Evolutionary conservation across 2,888 invertebrate genomes (phyloP).

Genomic region (Agelastica alni): DNA sequence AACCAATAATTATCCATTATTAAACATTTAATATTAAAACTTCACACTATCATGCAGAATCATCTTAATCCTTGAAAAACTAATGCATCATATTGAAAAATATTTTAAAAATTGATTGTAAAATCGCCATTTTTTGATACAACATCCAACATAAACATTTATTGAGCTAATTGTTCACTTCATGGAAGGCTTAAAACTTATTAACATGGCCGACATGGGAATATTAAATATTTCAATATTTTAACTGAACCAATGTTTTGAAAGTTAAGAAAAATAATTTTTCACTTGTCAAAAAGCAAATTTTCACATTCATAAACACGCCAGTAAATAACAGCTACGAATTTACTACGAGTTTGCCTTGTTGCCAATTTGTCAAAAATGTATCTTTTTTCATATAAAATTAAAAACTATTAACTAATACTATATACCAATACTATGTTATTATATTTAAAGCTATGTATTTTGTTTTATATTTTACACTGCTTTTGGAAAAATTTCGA

Average conservation of each 20-base stretch:
- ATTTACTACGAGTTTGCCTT: conserved; percentile 28
- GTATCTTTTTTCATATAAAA: too few relatives aligned
- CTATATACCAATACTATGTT: too few relatives aligned
- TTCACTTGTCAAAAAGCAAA: conserved; percentile 45
- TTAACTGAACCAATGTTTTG: conserved; percentile 15
- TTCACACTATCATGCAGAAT: conserved; percentile 2
- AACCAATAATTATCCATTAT: conserved; percentile 21
- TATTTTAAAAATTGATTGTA: conserved; percentile 24
- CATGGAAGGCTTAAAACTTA: conserved; percentile 11
- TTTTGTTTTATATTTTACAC: too few relatives aligned
- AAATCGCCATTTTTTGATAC: conserved; percentile 35
- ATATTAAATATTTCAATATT: conserved; percentile 6
- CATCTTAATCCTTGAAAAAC: conserved; percentile 2
- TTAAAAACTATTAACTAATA: too few relatives aligned
- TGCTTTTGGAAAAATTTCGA: too few relatives aligned
- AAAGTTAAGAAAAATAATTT: conserved; percentile 26
- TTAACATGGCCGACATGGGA: conserved; percentile 6
- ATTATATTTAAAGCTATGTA: too few relatives aligned
- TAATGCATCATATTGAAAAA: conserved; percentile 1
- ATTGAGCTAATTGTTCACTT: conserved; percentile 7
- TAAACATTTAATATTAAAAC: conserved; percentile 11
- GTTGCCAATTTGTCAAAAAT: conserved; percentile 9
- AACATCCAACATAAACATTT: conserved; percentile 16
- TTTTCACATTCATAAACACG: conserved; percentile 51
- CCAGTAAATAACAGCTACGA: conserved; percentile 50